Base-by-base conservation (phyloP, 2,888 invertebrate genomes). In the Agrochola lota region DNA sequence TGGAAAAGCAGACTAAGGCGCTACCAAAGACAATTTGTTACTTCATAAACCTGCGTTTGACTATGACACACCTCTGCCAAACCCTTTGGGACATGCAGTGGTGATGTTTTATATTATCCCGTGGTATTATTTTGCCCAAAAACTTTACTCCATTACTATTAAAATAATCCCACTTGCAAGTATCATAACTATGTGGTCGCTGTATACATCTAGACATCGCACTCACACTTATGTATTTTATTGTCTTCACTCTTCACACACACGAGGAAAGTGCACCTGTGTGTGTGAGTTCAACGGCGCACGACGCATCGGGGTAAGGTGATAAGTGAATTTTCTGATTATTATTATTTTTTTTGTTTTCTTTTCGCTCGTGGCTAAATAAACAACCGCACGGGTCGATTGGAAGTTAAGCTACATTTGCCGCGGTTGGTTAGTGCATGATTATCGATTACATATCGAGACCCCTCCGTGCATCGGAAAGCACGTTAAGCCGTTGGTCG, bases 241-340 rank as follows among this genome's bases (percentile, higher is more conserved):
- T 93, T 93, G 94, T 94, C 92, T 93, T 91, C 90, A 90, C 88
- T 94, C 92, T 92, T 91, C 90, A 90, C 88, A 91, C 89, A 88
- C 90, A 77, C 68, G 67, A 72, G 85, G 74, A 57, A 49, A 23
- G 57, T 68, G 72, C 40, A 74, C 26, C 70, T 85, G 93, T 93
- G 93, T 93, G 94, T 5, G 94, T 92, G 94, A 91, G 94, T 94
- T 94, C 94, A 93, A 92, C 91, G 80, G 92, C 78, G 92, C 89
- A 87, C 89, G 88, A 78, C 88, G 85, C 88, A 89, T 83, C 88
- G 88, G 77, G 78, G 90, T 85, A 92, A 91, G 88, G 92, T 81
- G 84, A 86, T 87, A 92, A 88, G 91, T 94, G 93, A 90, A 77
- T 88, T 93, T 91, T 93, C 70, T 86, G 74, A 83, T 82, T 88